phyloP scores from a whole-genome alignment of 2,113 vertebrate species.

The Rutilus rutilus region DNA sequence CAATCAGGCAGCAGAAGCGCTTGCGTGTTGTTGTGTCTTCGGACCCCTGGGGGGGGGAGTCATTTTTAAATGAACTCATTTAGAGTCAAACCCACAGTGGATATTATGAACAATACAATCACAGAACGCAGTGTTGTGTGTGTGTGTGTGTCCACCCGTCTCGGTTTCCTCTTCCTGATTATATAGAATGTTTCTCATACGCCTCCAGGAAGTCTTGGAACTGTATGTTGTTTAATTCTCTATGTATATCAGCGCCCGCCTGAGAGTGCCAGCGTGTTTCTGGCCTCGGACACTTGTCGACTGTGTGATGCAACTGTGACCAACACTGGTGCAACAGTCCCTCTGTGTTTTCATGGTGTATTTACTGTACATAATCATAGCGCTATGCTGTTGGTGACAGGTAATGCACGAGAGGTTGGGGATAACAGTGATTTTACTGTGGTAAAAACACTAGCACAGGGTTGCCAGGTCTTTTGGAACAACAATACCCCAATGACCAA shows the following conservation, averaged over 20 bases:
- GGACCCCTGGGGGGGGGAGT: conserved; percentile 37
- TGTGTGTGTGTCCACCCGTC: conserved; percentile 7
- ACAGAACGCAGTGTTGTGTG: neutral
- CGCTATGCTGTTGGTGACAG: neutral
- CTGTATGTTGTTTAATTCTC: neutral
- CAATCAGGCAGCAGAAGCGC: conserved; percentile 40
- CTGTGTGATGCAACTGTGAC: conserved; percentile 22
- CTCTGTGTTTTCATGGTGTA: conserved; percentile 1
- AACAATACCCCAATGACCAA: too few species aligned
- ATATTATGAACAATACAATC: conserved; percentile 32
- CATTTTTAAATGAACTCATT: conserved; percentile 56
- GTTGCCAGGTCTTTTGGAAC: neutral
- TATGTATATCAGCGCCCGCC: neutral
- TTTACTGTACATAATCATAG: neutral
- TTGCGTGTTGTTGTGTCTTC: conserved; percentile 45
- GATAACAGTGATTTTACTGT: neutral
- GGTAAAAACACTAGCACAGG: neutral
- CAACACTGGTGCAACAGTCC: conserved; percentile 12
- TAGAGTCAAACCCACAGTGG: conserved; percentile 40
- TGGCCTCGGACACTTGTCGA: neutral
- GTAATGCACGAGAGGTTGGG: neutral
- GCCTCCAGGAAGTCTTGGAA: neutral
- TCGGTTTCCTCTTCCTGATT: neutral
- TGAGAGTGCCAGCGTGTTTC: neutral
- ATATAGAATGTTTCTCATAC: neutral